These are phyloP conservation scores for Plectrocnemia conspersa DNA, from an alignment of 1,140 invertebrate species.

Conservation along the genomic window DNA sequence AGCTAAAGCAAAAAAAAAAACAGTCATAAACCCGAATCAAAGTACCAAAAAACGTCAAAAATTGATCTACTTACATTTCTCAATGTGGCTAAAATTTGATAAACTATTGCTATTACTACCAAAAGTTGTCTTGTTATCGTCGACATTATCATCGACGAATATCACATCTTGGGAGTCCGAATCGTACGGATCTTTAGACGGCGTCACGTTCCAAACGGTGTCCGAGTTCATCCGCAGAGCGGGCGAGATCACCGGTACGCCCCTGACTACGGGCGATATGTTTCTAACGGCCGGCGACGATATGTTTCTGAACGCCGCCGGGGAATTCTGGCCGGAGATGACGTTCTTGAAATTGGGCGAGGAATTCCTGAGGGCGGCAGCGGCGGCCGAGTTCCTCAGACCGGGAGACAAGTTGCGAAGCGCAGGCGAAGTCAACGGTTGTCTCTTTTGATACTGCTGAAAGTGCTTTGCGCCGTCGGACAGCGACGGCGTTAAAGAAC, in stretches of 20 bases:
- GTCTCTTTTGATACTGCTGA: constrained; percentile 16
- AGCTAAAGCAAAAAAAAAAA: neutral
- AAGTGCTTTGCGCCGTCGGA: constrained; percentile 2
- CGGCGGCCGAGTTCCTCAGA: constrained; percentile 13
- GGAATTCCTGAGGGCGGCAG: constrained; percentile 7
- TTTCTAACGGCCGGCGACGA: constrained; percentile 18
- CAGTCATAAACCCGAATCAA: neutral
- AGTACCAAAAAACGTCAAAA: neutral
- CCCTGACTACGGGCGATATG: constrained; percentile 16
- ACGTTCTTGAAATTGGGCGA: constrained; percentile 21
- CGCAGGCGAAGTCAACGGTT: constrained; percentile 31
- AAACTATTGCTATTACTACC: constrained; percentile 16
- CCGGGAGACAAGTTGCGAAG: constrained; percentile 25
- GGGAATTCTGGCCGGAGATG: constrained; percentile 5
- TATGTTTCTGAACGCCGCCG: constrained; percentile 7
- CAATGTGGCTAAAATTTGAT: constrained; percentile 2
- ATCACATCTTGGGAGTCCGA: constrained; percentile 51
- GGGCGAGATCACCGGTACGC: constrained; percentile 20
- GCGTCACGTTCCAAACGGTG: constrained; percentile 38
- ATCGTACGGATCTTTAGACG: constrained; percentile 39
- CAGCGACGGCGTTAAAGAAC: neutral
- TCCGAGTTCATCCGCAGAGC: constrained; percentile 37
- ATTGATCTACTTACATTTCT: constrained; percentile 11
- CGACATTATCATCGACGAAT: constrained; percentile 43
- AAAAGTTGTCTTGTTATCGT: constrained; percentile 12